Percentiles rank a stretch among this genome's conserved stretches.
phyloP scores from a whole-genome alignment of 2,888 invertebrate genomes.

The Papilio gigon region DNA sequence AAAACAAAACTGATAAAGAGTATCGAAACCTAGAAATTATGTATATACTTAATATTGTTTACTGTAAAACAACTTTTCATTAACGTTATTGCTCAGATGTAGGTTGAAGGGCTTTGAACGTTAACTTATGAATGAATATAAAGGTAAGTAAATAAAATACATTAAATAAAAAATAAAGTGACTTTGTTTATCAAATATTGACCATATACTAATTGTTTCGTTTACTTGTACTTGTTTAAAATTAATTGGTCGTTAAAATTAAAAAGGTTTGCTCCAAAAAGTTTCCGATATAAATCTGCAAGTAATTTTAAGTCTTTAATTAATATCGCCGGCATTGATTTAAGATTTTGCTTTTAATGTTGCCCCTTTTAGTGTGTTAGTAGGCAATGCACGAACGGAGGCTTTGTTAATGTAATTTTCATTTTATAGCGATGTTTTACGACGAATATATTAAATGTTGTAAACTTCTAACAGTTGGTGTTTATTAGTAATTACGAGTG shows the following conservation, averaged over 20 bases:
- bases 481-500: too few species aligned
- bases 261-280: slow-evolving; percentile 22
- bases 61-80: neutral
- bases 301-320: slow-evolving; percentile 26
- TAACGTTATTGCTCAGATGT: neutral
- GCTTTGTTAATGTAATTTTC: slow-evolving; percentile 26
- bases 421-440: too few species aligned
- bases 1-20: too few species aligned
- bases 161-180: slow-evolving; percentile 14
- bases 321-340: slow-evolving; percentile 30
- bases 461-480: too few species aligned
- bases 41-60: too few species aligned
- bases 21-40: too few species aligned
- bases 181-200: slow-evolving; percentile 7
- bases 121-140: slow-evolving; percentile 8
- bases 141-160: neutral
- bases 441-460: too few species aligned
- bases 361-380: slow-evolving; percentile 41
- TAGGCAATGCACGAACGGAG: slow-evolving; percentile 34
- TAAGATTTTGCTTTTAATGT: slow-evolving; percentile 34
- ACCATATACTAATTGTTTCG: slow-evolving; percentile 1
- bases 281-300: slow-evolving; percentile 14
- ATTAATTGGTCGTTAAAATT: slow-evolving; percentile 26
- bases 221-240: slow-evolving; percentile 2
- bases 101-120: slow-evolving; percentile 5